Evolutionary conservation across 2,797 vertebrate genomes (phyloP), one percentile per base, ranked within the genome.

Genomic region (Characodon lateralis): DNA sequence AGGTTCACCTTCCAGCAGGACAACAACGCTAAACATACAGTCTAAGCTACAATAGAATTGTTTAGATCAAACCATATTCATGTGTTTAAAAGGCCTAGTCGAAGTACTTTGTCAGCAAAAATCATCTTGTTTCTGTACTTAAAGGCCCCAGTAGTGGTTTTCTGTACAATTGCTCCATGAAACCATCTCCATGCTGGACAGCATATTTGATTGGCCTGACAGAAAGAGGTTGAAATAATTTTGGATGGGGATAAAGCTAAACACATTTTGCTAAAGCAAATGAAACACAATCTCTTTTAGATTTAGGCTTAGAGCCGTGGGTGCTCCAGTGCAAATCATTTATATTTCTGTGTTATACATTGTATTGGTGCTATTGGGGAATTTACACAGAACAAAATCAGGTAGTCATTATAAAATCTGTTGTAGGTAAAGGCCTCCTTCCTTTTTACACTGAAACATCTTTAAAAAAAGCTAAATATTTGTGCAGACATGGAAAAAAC

Each of bases 391-490:
- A 78, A 70, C 77, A 6, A 78, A 82, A 77, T 79, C 39, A 61
- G 72, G 58, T 85, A 85, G 78, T 80, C 75, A 75, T 82, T 72
- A 35, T 35, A 74, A 85, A 53, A 79, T 82, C 59, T 87, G 24
- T 73, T 24, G 46, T 66, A 56, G 63, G 13, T 75, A 78, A 75
- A 76, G 80, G 56, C 79, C 39, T 76, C 79, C 69, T 56, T 85
- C 61, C 65, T 75, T 75, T 35, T 84, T 43, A 77, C 56, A 28
- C 46, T 73, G 48, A 61, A 56, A 39, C 26, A 75, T 53, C 24
- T 86, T 81, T 56, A n/a, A 59, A 8, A 76, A 75, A 77, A 73
- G 8, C 71, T 48, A 26, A 71, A 73, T 18, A 10, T 48, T 48
- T 82, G 35, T 71, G 71, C 76, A 75, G 71, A 53, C 22, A 2